Evolutionary conservation across 2,113 vertebrate genomes (phyloP).

Genomic region (Lagopus leucura): DNA sequence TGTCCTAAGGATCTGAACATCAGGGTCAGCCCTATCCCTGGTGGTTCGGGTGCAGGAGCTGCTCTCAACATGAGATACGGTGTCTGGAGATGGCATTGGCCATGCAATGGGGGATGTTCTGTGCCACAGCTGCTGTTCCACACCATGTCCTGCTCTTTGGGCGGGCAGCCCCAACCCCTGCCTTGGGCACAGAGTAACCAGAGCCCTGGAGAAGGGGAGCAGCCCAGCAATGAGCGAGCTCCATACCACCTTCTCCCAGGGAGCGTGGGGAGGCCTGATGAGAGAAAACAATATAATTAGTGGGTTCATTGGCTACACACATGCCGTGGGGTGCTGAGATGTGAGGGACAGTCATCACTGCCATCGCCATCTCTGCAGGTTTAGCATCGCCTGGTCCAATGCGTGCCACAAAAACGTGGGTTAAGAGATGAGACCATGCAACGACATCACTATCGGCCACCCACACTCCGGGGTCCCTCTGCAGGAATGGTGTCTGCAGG

Average conservation of each 20-base stretch:
- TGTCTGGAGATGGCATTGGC: not conserved
- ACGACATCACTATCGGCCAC: fast-evolving
- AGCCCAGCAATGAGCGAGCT: constrained; percentile 13
- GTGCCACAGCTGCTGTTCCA: not conserved
- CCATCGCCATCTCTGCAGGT: not conserved
- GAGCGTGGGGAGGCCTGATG: not conserved
- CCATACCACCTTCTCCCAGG: not conserved
- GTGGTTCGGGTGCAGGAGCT: not conserved
- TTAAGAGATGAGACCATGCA: not conserved
- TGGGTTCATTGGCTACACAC: not conserved
- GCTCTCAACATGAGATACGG: not conserved
- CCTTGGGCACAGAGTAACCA: not conserved
- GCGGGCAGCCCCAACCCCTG: not conserved
- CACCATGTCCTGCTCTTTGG: not conserved
- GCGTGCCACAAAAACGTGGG: not conserved
- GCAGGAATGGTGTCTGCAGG: not conserved
- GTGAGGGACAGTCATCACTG: not conserved
- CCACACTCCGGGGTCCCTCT: not conserved
- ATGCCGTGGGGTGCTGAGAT: not conserved
- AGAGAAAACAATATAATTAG: constrained; percentile 37
- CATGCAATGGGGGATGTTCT: not conserved
- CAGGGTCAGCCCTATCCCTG: not conserved
- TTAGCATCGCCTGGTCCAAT: not conserved
- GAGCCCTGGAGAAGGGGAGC: not conserved
- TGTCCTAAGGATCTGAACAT: not conserved